Percentiles rank a stretch among this genome's conserved stretches.
These are phyloP conservation scores for Amblyraja radiata DNA, from an alignment of 2,797 vertebrate species.

Conservation along the genomic window DNA sequence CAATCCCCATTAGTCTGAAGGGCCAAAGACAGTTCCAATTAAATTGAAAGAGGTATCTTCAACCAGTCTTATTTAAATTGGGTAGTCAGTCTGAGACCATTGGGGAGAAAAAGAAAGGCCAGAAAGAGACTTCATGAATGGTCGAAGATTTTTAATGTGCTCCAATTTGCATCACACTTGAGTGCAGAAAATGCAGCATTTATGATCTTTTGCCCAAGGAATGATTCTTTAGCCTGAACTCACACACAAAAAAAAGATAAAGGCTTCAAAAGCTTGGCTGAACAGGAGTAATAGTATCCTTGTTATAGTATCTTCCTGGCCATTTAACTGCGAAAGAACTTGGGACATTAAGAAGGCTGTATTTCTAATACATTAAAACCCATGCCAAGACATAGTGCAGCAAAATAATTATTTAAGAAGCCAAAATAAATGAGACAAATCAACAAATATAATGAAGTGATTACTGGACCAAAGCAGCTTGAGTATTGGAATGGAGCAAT, in stretches of 20 bases:
- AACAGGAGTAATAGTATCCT: neutral
- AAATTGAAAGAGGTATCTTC: neutral
- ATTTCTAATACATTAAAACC: neutral
- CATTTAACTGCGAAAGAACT: no score
- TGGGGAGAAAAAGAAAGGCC: neutral
- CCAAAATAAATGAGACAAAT: neutral
- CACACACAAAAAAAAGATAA: neutral
- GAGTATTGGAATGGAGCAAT: neutral
- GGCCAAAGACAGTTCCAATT: constrained; percentile 23
- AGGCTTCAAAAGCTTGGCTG: neutral
- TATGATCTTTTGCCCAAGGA: no score
- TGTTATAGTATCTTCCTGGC: neutral
- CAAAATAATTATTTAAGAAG: neutral
- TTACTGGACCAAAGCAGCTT: neutral
- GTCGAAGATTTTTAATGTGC: neutral
- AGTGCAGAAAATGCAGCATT: neutral
- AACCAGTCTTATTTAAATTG: constrained; percentile 15
- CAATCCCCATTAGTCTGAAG: neutral
- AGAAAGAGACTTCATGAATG: neutral
- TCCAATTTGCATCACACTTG: neutral
- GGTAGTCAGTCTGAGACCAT: neutral
- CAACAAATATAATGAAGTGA: neutral
- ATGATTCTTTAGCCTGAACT: neutral
- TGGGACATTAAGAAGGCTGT: neutral
- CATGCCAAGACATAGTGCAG: neutral